Base-by-base conservation (phyloP, 2,888 invertebrate species). In the Melipona beecheii region DNA sequence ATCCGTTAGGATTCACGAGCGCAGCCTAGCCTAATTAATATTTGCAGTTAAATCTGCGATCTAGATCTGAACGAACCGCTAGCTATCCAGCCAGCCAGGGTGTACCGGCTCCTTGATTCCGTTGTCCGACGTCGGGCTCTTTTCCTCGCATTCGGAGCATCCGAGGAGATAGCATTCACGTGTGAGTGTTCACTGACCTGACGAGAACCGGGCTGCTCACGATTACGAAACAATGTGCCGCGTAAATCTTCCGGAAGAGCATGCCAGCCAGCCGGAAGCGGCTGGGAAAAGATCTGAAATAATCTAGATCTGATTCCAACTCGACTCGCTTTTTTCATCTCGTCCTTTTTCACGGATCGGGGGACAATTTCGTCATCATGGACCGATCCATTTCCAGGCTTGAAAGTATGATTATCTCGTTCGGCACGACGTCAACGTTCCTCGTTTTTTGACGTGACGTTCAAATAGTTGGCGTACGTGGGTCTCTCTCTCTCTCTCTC, bases 31-130 rank as follows among this genome's bases (percentile, higher is more conserved):
- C 88, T 90, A 91, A 91, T 91, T 91, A 91, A 91, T 91, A 91
- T 91, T 91, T 91, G 89, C 87, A 91, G 89, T 91, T 89, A 89
- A 91, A 93, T 92, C 92, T 93, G 86, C 90, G 90, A 93, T 92
- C 93, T 91, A 93, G 92, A 93, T 93, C 91, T 91, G 88, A 90
- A 83, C 85, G 90, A 91, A 93, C 93, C 93, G 93, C 92, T 93
- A 92, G 89, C 83, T 91, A 86, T 86, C 87, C 89, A 86, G 88
- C 89, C 86, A 83, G 86, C 84, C 87, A 86, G 86, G 89, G 83
- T 87, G 87, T 87, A 88, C 89, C 86, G 88, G 88, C 86, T 86
- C 88, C 88, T 86, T 89, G 90, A 91, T 92, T 92, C 91, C 92
- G 91, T 92, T 92, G 91, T 92, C 90, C 91, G 90, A 90, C 88